Percentiles rank a stretch among this genome's conserved stretches.
phyloP scores from a whole-genome alignment of 2,113 vertebrate species.

The Brevimyrus niger region DNA sequence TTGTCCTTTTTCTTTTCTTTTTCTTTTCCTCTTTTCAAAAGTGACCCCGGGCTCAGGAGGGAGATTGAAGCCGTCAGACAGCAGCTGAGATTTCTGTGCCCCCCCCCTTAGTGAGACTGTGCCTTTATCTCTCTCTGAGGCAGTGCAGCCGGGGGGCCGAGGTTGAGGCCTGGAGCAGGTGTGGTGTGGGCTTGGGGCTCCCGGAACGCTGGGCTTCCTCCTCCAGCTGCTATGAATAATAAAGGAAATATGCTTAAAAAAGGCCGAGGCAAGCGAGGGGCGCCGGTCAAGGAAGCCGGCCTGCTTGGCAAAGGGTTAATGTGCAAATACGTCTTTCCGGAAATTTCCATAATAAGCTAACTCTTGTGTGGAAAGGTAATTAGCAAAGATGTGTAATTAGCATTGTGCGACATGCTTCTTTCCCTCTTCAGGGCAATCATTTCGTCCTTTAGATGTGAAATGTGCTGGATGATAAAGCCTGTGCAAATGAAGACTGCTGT shows the following conservation, averaged over 20 bases:
- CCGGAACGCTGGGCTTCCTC: not conserved
- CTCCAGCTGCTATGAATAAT: not conserved
- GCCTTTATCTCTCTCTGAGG: not conserved
- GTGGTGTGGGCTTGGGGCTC: not conserved
- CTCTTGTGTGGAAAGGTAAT: conserved; percentile 50
- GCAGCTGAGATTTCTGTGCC: not conserved
- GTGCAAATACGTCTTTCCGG: conserved; percentile 48
- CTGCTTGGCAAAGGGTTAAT: conserved; percentile 35
- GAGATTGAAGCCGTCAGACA: not conserved
- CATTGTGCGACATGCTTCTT: conserved; percentile 54
- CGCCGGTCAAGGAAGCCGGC: not conserved
- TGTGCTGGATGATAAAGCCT: conserved; percentile 39
- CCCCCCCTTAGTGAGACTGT: not conserved
- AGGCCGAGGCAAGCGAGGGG: not conserved
- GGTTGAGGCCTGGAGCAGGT: not conserved
- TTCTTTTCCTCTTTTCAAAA: not conserved
- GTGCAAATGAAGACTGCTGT: conserved; percentile 17
- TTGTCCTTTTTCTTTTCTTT: not conserved
- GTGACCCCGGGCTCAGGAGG: not conserved
- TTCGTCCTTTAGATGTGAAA: conserved; percentile 43
- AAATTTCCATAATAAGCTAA: conserved; percentile 50
- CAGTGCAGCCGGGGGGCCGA: not conserved
- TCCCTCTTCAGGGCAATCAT: conserved; percentile 52
- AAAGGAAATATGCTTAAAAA: not conserved
- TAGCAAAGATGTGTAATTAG: conserved; percentile 60